phyloP scores from a whole-genome alignment of 2,888 invertebrate species.

The Acanthoscelides obtectus region DNA sequence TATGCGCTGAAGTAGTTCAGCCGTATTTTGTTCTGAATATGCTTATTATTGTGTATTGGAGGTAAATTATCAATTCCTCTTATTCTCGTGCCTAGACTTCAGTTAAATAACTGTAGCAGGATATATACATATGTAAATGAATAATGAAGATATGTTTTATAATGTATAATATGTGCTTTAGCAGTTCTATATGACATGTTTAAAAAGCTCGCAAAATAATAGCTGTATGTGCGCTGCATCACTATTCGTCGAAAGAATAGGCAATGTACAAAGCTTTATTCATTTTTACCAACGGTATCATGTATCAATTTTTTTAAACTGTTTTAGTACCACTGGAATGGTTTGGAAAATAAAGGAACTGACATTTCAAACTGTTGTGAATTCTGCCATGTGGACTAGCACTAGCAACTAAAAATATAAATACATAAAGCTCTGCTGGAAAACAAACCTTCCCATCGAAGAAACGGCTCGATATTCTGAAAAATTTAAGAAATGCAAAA shows the following conservation, averaged over 20 bases:
- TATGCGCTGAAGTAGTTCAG: no score
- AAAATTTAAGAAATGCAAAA: conserved; percentile 35
- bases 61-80: no score
- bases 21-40: no score
- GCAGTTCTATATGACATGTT: not conserved
- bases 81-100: not conserved
- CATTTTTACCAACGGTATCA: no score
- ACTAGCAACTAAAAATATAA: conserved; percentile 15
- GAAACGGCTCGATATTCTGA: conserved; percentile 46
- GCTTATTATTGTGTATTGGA: no score
- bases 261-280: not conserved
- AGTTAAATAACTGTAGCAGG: not conserved
- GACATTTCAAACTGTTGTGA: no score
- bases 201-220: not conserved
- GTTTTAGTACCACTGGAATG: no score
- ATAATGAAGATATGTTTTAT: not conserved
- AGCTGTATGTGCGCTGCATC: not conserved
- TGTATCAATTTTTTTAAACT: no score
- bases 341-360: no score
- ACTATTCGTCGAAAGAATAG: not conserved
- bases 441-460: conserved; percentile 49
- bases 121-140: not conserved
- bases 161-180: not conserved
- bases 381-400: not conserved
- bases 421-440: conserved; percentile 22